Conservation (phyloP, 2,113 vertebrate species). For the Ploceus nigricollis region DNA sequence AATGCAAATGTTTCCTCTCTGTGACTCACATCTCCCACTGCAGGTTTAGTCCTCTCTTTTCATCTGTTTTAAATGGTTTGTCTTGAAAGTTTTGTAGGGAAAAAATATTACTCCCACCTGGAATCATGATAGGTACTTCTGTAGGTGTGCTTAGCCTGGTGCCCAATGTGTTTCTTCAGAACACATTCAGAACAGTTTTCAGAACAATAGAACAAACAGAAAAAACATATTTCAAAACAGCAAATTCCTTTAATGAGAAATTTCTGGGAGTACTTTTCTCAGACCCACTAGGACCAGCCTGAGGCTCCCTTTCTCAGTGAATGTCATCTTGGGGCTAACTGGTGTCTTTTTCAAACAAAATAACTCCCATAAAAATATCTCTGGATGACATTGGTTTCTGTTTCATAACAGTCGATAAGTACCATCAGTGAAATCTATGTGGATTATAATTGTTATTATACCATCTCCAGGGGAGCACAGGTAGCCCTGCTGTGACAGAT, state of each 20-base stretch:
- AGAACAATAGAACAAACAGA: not conserved
- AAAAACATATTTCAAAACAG: not conserved
- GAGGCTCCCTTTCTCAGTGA: not conserved
- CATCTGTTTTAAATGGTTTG: conserved; percentile 8
- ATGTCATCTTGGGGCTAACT: not conserved
- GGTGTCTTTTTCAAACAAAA: not conserved
- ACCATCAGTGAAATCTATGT: not conserved
- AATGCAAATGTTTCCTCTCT: conserved; percentile 36
- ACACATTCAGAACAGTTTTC: not conserved
- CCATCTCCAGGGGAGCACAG: not conserved
- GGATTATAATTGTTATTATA: not conserved
- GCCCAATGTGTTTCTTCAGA: not conserved
- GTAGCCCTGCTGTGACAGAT: not conserved
- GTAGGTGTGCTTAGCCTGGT: not conserved
- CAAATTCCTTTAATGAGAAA: not conserved
- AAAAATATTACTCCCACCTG: not conserved
- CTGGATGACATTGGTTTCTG: not conserved
- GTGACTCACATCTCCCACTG: conserved; percentile 25
- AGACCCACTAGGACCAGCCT: not conserved
- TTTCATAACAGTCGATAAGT: not conserved
- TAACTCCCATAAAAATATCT: not conserved
- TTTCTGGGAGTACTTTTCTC: not conserved
- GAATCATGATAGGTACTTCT: not conserved
- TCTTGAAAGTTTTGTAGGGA: not conserved
- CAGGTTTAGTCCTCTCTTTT: conserved; percentile 20